Percentiles rank a stretch among this genome's conserved stretches.
These are phyloP conservation scores for Orchesella flavescens DNA, from an alignment of 2,888 invertebrate species.

Conservation along the genomic window DNA sequence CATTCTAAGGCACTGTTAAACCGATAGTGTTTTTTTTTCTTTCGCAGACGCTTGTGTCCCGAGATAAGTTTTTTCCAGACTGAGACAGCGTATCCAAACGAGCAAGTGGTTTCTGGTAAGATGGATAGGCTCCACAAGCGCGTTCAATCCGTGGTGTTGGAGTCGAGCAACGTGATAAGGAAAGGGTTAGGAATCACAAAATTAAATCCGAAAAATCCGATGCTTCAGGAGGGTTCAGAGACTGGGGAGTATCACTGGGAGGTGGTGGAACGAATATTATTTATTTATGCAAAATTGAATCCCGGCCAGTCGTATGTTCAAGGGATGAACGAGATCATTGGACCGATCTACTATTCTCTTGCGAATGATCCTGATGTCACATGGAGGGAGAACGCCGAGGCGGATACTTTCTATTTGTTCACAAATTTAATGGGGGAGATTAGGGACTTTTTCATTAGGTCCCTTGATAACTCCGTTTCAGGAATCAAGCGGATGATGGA, in stretches of 20 bases:
- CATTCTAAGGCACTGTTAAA: too few relatives aligned
- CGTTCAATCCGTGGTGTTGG: constrained; percentile 88
- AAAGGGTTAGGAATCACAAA: constrained; percentile 79
- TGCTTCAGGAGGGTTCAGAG: constrained; percentile 74
- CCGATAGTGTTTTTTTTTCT: too few relatives aligned
- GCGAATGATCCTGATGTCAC: constrained; percentile 89
- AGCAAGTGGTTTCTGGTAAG: constrained; percentile 85
- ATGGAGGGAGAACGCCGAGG: constrained; percentile 92
- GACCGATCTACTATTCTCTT: constrained; percentile 97
- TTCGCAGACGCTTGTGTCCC: constrained; percentile 87
- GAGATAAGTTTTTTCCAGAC: constrained; percentile 98
- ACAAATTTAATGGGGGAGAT: constrained; percentile 98
- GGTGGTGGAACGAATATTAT: constrained; percentile 96
- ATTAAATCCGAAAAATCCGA: constrained; percentile 8
- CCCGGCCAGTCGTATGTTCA: constrained; percentile 95
- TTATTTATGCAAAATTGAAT: constrained; percentile 97
- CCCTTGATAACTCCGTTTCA: constrained; percentile 92
- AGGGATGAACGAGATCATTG: constrained; percentile 99
- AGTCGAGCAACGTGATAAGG: constrained; percentile 89
- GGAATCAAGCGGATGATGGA: constrained; percentile 94
- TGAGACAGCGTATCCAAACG: constrained; percentile 92
- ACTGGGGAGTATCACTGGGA: constrained; percentile 88
- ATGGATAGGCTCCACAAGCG: constrained; percentile 89
- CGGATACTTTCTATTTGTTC: constrained; percentile 98
- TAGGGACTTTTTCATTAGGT: constrained; percentile 96